Evolutionary conservation across 1,140 invertebrate genomes (phyloP).

Genomic region (Manduca sexta): DNA sequence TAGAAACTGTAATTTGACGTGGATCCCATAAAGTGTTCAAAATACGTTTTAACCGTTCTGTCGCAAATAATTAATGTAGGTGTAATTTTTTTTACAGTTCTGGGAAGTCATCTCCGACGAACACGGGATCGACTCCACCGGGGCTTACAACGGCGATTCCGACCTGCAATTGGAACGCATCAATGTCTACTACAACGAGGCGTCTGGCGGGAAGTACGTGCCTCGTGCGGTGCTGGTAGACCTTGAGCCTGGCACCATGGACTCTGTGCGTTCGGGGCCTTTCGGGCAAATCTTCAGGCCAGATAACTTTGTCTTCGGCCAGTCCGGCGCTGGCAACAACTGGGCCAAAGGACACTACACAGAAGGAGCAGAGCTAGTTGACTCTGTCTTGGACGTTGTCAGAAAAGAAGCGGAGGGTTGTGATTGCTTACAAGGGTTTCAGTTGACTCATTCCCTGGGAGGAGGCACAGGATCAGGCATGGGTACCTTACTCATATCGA

Average conservation of each 20-base stretch:
- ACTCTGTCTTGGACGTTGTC: conserved; percentile 89
- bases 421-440: conserved; percentile 92
- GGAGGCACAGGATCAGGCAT: conserved; percentile 92
- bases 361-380: conserved; percentile 92
- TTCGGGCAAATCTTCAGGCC: conserved; percentile 90
- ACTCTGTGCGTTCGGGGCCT: conserved; percentile 82
- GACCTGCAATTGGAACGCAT: conserved; percentile 88
- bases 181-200: conserved; percentile 92
- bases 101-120: conserved; percentile 84
- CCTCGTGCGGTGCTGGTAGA: conserved; percentile 87
- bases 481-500: conserved; percentile 89
- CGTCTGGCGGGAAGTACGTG: conserved; percentile 86
- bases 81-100: conserved; percentile 35
- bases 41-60: too few relatives aligned
- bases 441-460: conserved; percentile 86
- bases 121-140: conserved; percentile 88
- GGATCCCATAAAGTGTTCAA: too few relatives aligned
- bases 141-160: conserved; percentile 84
- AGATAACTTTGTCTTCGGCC: conserved; percentile 92
- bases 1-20: too few relatives aligned
- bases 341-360: conserved; percentile 96
- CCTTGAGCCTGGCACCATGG: conserved; percentile 86
- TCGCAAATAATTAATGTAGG: not conserved
- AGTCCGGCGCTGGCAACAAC: conserved; percentile 79
- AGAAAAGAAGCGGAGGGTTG: conserved; percentile 92